Conservation (phyloP, 2,797 vertebrate genomes). For the Lycodopsis pacificus region DNA sequence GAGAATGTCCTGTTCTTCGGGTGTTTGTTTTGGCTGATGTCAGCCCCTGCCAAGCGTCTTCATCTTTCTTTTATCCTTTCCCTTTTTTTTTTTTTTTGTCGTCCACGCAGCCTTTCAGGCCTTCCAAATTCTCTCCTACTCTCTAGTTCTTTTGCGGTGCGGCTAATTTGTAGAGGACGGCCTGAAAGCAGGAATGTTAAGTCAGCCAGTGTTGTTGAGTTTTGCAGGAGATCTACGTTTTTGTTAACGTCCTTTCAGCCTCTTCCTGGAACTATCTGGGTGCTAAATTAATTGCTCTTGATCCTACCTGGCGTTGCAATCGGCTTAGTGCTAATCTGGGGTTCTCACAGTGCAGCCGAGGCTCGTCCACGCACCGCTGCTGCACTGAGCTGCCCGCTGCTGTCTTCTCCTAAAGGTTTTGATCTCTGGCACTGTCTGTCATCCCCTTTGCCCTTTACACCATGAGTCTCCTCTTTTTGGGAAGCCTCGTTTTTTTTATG, state of each 20-base stretch:
- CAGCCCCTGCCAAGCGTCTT: conserved; percentile 68
- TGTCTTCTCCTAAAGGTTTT: conserved; percentile 56
- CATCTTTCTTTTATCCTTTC: conserved; percentile 66
- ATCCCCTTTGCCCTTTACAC: conserved; percentile 5
- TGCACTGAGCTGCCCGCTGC: conserved; percentile 59
- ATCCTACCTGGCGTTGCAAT: conserved; percentile 77
- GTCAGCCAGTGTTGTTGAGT: conserved; percentile 43
- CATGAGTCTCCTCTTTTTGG: conserved; percentile 4
- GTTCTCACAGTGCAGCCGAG: conserved; percentile 71
- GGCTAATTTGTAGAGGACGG: conserved; percentile 39
- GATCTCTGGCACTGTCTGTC: conserved; percentile 55
- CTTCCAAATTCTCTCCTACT: conserved; percentile 49
- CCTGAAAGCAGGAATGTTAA: conserved; percentile 50
- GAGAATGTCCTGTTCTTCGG: conserved; percentile 82
- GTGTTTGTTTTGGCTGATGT: conserved; percentile 82
- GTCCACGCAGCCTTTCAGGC: conserved; percentile 52
- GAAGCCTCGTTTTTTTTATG: conserved; percentile 12
- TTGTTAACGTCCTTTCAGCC: conserved; percentile 57
- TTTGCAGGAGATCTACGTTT: conserved; percentile 53
- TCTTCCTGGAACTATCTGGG: conserved; percentile 77
- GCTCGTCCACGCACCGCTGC: conserved; percentile 59
- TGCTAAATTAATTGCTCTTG: conserved; percentile 82
- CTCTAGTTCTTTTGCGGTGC: conserved; percentile 21
- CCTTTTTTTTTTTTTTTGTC: conserved; percentile 42
- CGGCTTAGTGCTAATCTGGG: conserved; percentile 81